Conservation (phyloP, 2,888 invertebrate species). For the Lasioglossum figueresi region DNA sequence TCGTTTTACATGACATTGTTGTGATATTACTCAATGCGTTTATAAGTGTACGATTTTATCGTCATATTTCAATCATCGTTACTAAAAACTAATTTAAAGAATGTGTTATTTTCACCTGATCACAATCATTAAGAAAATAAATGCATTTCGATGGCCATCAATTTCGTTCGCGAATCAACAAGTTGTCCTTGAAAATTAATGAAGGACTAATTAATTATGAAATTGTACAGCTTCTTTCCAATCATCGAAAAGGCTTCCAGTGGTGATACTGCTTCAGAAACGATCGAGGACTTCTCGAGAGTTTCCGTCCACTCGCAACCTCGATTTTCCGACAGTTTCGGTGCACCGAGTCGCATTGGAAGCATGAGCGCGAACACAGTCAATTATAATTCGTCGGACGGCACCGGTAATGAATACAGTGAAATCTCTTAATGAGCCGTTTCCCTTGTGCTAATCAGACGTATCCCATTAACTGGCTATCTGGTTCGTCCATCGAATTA, state of each 20-base stretch:
- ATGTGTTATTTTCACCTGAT: too few species aligned
- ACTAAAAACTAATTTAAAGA: too few species aligned
- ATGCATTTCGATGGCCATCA: too few species aligned
- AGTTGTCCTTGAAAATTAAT: background rate
- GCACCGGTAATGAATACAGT: constrained; percentile 26
- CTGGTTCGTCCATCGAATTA: constrained; percentile 7
- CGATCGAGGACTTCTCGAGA: background rate
- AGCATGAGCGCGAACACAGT: background rate
- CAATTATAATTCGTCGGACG: background rate
- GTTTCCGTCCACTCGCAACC: background rate
- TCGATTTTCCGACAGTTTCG: background rate
- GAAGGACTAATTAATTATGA: background rate
- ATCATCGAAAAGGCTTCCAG: background rate
- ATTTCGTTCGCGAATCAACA: background rate
- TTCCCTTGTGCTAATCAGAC: constrained; percentile 12
- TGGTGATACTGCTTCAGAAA: background rate
- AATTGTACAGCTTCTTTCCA: background rate
- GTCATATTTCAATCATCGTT: too few species aligned
- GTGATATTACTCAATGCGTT: too few species aligned
- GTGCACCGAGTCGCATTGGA: background rate
- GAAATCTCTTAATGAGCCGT: constrained; percentile 31
- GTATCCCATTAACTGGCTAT: constrained; percentile 28
- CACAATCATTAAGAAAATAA: too few species aligned
- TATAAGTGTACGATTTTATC: too few species aligned
- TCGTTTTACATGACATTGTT: too few species aligned